These are phyloP conservation scores for Leptarthrus brevirostris DNA, from an alignment of 2,888 invertebrate species.

Conservation along the genomic window DNA sequence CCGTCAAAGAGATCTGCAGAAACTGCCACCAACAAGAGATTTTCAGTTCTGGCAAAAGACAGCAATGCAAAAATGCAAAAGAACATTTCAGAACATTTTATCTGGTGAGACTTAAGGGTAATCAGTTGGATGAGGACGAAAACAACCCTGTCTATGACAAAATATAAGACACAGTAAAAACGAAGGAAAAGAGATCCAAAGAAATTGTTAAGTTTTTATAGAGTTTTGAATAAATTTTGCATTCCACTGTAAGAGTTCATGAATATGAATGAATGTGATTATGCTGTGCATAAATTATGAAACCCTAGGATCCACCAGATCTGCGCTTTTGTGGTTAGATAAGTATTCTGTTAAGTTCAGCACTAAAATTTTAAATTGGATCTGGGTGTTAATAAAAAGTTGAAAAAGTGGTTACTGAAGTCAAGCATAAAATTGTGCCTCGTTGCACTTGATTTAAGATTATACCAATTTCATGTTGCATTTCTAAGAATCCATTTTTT, in stretches of 20 bases:
- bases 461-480: no score
- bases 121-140: constrained; percentile 45
- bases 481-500: no score
- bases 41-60: neutral
- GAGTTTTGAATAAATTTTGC: constrained; percentile 53
- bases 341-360: constrained; percentile 52
- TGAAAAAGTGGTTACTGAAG: constrained; percentile 26
- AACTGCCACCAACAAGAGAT: constrained; percentile 40
- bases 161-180: constrained; percentile 34
- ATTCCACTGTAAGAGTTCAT: constrained; percentile 52
- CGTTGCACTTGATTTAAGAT: no score
- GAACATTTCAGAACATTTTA: constrained; percentile 37
- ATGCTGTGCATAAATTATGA: constrained; percentile 52
- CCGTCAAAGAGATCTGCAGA: constrained; percentile 37
- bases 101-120: constrained; percentile 47
- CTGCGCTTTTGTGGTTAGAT: constrained; percentile 52
- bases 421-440: constrained; percentile 17
- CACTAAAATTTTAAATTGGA: constrained; percentile 52
- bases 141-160: constrained; percentile 44
- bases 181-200: constrained; percentile 16
- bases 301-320: constrained; percentile 44
- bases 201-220: constrained; percentile 52
- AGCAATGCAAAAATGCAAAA: constrained; percentile 18
- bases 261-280: constrained; percentile 53
- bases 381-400: constrained; percentile 47